A percentile compares a stretch with the other conserved stretches of the same genome.
phyloP scores from a whole-genome alignment of 2,797 vertebrate genomes.

The Pseudomugil gertrudae region DNA sequence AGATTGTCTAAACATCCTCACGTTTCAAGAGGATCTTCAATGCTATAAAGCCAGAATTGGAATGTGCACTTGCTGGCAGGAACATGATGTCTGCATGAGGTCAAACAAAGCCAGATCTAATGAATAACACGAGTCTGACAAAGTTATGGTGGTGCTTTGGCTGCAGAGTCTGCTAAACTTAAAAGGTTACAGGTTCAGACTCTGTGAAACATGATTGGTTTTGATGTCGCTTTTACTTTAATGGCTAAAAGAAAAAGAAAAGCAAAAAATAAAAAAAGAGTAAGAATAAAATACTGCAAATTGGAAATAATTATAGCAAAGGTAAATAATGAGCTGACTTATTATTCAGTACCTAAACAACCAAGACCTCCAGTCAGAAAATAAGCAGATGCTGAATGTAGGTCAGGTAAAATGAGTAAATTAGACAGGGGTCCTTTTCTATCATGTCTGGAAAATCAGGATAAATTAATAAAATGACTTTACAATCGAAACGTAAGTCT shows the following conservation, averaged over 20 bases:
- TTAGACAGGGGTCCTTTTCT: neutral
- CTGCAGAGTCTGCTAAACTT: neutral
- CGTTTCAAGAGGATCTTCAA: constrained; percentile 56
- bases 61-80: constrained; percentile 58
- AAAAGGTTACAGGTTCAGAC: constrained; percentile 10
- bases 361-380: too few species aligned
- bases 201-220: constrained; percentile 1
- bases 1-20: constrained; percentile 64
- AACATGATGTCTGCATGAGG: constrained; percentile 28
- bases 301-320: neutral
- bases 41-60: constrained; percentile 37
- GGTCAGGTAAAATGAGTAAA: neutral
- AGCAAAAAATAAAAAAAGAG: neutral
- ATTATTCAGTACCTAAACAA: too few species aligned
- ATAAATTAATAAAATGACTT: neutral
- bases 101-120: constrained; percentile 57
- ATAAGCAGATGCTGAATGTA: too few species aligned
- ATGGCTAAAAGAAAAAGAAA: neutral
- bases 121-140: constrained; percentile 34
- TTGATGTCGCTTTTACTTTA: neutral
- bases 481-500: too few species aligned
- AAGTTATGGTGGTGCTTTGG: neutral
- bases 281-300: too few species aligned
- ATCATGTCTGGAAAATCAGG: neutral
- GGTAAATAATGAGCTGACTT: too few species aligned